Base-by-base conservation (phyloP, 1,140 invertebrate genomes). In the Olivierus martensii region DNA sequence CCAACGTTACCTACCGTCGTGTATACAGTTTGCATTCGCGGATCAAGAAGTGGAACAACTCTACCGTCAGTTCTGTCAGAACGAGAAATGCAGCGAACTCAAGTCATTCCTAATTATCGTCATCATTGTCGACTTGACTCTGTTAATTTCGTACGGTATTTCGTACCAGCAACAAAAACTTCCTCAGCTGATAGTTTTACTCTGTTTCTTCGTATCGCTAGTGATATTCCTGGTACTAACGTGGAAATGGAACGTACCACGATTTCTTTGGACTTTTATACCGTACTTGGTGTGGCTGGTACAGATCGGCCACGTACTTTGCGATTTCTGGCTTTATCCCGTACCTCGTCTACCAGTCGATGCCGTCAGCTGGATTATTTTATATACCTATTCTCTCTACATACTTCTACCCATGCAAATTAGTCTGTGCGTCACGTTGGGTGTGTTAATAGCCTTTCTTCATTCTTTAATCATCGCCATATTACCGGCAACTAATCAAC, bases 301-400 rank as follows among this genome's bases (percentile, higher is more conserved):
- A 6, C 56, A 59, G 35, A 35, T 61, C 0, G 59, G 52, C 2
- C 60, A 63, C 17, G 46, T 64, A 14, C 37, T 62, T 43, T 59
- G 60, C 57, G 62, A 63, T 49, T 48, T 63, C 19, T 62, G 58
- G 52, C 35, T 61, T n/a, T 61, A 55, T 48, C 45, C 41, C 9
- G 47, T 53, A 10, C 61, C 61, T 1, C 37, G 53, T 6, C 49
- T 53, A 5, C 69, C 73, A 17, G 66, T 73, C 46, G 76, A 80
- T 56, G 72, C 73, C 43, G 72, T 90, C 0, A 83, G 81, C 19
- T 89, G 85, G 84, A 75, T 82, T 15, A 69, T 88, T 41, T 69
- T 90, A n/a, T 66, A 87, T 46, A 79, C 84, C 55, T 92, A 87
- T 63, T 74, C 87, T n/a, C 78, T 85, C n/a, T 81, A 85, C 65